Evolutionary conservation across 2,113 vertebrate genomes (phyloP).

Genomic region (Crotalus tigris): DNA sequence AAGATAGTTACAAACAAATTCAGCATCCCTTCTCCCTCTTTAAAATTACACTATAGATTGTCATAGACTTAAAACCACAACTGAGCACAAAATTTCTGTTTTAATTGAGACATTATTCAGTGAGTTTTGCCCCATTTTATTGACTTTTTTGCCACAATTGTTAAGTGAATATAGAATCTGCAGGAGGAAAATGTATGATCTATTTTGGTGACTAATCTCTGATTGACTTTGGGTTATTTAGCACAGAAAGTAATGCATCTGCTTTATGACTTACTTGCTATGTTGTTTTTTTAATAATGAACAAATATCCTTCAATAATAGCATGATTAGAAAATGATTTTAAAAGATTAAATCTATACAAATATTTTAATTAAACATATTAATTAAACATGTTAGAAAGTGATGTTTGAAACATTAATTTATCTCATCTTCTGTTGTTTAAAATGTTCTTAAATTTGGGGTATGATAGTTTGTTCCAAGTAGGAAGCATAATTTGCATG

Average conservation of each 20-base stretch:
- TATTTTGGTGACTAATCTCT: neutral
- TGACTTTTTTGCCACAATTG: neutral
- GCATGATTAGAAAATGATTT: neutral
- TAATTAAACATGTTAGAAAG: neutral
- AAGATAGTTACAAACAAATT: neutral
- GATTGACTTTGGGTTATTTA: neutral
- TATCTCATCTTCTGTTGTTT: neutral
- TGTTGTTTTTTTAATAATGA: neutral
- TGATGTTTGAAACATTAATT: constrained; percentile 11
- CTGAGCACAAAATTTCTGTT: neutral
- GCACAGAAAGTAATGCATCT: neutral
- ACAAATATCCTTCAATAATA: neutral
- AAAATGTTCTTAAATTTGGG: neutral
- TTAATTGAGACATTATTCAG: neutral
- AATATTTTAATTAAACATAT: neutral
- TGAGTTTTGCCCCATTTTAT: neutral
- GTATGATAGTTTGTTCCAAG: constrained; percentile 1
- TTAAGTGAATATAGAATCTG: neutral
- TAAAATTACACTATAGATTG: neutral
- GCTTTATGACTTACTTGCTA: no score
- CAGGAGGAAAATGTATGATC: neutral
- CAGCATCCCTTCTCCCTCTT: neutral
- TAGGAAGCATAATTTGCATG: neutral
- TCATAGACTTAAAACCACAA: neutral
- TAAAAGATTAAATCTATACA: neutral